These are phyloP conservation scores for Apostichopus parvimensis DNA, from an alignment of 35 echinoderm and acorn worm species.

Conservation along the genomic window DNA sequence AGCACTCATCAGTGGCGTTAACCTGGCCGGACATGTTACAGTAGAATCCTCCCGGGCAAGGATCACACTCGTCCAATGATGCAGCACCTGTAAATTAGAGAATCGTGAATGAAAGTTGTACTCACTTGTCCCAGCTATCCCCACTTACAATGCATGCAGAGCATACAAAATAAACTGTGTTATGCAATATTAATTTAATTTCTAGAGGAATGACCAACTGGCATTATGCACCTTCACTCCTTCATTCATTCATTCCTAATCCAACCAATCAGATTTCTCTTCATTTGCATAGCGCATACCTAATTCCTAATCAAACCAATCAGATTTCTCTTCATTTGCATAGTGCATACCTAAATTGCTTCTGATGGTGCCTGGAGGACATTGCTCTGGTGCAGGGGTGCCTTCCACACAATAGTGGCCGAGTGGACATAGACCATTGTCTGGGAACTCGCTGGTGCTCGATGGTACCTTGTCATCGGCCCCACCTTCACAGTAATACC, in stretches of 20 bases:
- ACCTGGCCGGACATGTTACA: constrained; percentile 77
- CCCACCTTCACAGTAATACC: constrained; percentile 88
- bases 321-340: no score
- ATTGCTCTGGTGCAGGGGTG: constrained; percentile 76
- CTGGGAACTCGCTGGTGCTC: constrained; percentile 45
- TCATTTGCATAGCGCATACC: no score
- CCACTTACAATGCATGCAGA: constrained; percentile 52
- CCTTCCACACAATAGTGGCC: constrained; percentile 94
- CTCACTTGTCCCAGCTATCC: constrained; percentile 69
- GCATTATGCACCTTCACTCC: no score
- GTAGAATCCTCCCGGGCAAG: constrained; percentile 91
- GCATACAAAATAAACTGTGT: neutral
- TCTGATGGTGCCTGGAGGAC: constrained; percentile 86
- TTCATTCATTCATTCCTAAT: no score
- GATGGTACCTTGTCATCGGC: constrained; percentile 66
- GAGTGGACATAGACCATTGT: constrained; percentile 81
- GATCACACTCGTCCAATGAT: constrained; percentile 72
- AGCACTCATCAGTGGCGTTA: constrained; percentile 80
- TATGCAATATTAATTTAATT: neutral
- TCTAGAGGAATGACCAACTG: no score
- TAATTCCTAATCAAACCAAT: no score
- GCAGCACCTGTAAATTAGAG: constrained; percentile 57
- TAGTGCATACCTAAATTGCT: constrained; percentile 62
- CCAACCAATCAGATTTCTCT: no score
- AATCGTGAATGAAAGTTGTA: neutral